These are phyloP conservation scores for Echinops telfairi DNA, from an alignment of 2,113 vertebrate genomes.

Conservation along the genomic window DNA sequence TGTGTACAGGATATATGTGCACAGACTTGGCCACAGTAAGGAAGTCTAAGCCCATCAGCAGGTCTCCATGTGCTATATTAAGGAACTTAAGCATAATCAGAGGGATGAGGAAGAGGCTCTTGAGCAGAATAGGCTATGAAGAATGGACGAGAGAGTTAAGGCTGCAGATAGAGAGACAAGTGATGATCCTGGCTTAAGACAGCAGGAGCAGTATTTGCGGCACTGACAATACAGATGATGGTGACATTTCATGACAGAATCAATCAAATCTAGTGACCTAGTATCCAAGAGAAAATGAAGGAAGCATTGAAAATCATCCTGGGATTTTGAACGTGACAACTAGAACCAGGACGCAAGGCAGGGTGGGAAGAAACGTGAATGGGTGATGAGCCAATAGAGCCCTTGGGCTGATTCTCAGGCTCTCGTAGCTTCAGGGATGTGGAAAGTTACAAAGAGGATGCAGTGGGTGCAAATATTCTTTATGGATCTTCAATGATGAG, in stretches of 20 bases:
- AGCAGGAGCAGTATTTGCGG: neutral
- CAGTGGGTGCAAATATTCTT: neutral
- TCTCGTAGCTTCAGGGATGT: rapidly evolving
- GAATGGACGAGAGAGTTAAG: neutral
- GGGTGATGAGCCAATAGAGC: neutral
- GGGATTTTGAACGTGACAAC: neutral
- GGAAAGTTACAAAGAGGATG: neutral
- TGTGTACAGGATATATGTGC: rapidly evolving
- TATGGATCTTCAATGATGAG: neutral
- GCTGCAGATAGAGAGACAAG: neutral
- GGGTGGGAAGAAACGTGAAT: rapidly evolving
- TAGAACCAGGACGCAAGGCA: neutral
- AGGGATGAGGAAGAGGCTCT: neutral
- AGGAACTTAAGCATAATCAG: neutral
- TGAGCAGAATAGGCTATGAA: neutral
- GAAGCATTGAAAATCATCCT: neutral
- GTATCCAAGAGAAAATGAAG: neutral
- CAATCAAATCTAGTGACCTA: neutral
- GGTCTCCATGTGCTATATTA: neutral
- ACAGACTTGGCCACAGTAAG: neutral
- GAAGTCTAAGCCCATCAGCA: neutral
- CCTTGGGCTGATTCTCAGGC: neutral
- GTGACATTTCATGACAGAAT: neutral
- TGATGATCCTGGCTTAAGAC: neutral
- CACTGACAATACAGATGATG: neutral